phyloP scores from a whole-genome alignment of 2,113 vertebrate genomes.

The Antechinus flavipes region DNA sequence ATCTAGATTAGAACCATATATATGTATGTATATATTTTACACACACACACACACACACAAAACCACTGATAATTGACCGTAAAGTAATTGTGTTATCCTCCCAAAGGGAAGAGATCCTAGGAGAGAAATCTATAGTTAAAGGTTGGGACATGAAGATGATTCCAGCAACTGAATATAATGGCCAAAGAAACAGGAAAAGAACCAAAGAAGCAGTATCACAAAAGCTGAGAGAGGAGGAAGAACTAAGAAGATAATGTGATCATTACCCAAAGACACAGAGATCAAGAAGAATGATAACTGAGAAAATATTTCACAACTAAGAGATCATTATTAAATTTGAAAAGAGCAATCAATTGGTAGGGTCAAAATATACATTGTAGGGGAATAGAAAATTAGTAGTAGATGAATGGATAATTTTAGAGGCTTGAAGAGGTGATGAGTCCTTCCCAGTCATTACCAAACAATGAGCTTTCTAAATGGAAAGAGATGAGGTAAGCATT shows the following conservation, averaged over 20 bases:
- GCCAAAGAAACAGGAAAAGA: not conserved
- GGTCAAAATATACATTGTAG: not conserved
- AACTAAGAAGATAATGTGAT: not conserved
- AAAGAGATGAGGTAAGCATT: not conserved
- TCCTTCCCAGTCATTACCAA: not conserved
- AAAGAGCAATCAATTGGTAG: not conserved
- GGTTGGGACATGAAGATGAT: not conserved
- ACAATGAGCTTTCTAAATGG: not conserved
- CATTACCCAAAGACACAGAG: not conserved
- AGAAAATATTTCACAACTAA: not conserved
- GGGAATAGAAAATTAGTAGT: not conserved
- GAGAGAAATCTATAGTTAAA: not conserved
- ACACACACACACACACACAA: too few species aligned
- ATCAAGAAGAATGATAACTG: not conserved
- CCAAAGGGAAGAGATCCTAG: not conserved
- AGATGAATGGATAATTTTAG: not conserved
- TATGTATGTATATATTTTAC: not conserved
- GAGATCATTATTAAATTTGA: not conserved
- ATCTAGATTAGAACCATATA: not conserved
- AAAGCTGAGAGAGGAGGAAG: not conserved
- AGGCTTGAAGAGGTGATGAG: not conserved
- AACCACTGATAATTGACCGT: not conserved
- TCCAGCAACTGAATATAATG: not conserved
- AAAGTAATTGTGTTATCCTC: not conserved
- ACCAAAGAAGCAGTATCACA: not conserved